These are phyloP conservation scores for Morbakka virulenta DNA, from an alignment of 30 jellyfish, hydroid and myxozoan species.

Conservation along the genomic window DNA sequence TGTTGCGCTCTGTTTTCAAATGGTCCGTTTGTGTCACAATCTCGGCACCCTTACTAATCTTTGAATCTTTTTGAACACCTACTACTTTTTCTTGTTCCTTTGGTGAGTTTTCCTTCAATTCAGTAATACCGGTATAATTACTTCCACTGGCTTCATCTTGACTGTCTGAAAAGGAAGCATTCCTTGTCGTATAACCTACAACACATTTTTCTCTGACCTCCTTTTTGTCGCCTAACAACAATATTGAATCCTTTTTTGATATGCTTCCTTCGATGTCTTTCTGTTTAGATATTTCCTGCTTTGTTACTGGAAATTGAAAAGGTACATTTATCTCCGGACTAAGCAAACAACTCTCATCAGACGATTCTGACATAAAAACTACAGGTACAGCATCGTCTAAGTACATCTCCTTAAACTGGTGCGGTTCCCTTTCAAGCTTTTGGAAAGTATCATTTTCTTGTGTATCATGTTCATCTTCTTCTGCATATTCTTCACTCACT, in stretches of 20 bases:
- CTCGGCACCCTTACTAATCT: too few species aligned
- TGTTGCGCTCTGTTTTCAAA: too few species aligned
- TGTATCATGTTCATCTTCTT: constrained; percentile 23
- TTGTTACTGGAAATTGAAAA: too few species aligned
- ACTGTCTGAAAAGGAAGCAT: neutral
- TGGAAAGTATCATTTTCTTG: constrained; percentile 29
- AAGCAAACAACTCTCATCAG: constrained; percentile 65
- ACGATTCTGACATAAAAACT: constrained; percentile 49
- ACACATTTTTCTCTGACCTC: neutral
- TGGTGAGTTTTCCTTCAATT: too few species aligned
- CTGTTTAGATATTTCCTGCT: too few species aligned
- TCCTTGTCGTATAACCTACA: neutral
- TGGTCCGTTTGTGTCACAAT: too few species aligned
- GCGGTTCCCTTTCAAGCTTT: constrained; percentile 76
- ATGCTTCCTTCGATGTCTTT: too few species aligned
- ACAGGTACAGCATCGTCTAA: constrained; percentile 17
- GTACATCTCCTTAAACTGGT: constrained; percentile 24
- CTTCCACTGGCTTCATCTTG: neutral
- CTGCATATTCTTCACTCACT: constrained; percentile 31
- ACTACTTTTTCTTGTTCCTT: too few species aligned
- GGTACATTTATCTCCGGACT: too few species aligned
- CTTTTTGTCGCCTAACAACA: neutral
- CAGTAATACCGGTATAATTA: too few species aligned
- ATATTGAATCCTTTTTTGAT: too few species aligned
- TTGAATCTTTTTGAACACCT: too few species aligned